Conservation (phyloP, 2,113 vertebrate species). For the Sigmodon hispidus region DNA sequence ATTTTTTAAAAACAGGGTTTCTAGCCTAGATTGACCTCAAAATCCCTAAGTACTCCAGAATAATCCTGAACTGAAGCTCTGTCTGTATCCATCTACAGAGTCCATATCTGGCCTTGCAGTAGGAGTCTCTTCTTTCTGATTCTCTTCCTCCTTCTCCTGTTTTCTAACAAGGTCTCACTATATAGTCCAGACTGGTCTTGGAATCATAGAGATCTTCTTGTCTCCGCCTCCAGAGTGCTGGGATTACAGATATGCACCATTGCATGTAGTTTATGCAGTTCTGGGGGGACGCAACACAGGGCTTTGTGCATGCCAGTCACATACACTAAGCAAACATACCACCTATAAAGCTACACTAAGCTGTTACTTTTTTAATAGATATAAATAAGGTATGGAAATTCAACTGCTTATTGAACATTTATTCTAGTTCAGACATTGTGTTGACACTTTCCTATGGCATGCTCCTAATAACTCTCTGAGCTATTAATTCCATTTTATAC, state of each 20-base stretch:
- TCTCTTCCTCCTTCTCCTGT: background rate
- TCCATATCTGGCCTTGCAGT: background rate
- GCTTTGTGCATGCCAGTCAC: background rate
- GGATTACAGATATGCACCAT: background rate
- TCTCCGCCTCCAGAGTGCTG: background rate
- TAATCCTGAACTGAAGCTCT: background rate
- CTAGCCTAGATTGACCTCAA: background rate
- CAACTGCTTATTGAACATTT: constrained; percentile 28
- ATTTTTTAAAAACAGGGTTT: background rate
- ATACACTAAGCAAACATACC: background rate
- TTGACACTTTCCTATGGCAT: constrained; percentile 15
- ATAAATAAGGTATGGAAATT: constrained; percentile 15
- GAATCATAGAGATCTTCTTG: background rate
- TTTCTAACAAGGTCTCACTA: background rate
- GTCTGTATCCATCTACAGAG: background rate
- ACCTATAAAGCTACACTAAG: background rate
- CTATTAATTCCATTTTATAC: constrained; percentile 51
- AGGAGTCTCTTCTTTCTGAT: background rate
- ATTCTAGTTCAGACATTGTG: background rate
- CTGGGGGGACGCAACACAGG: background rate
- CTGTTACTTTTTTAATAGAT: constrained; percentile 44
- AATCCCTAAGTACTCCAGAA: background rate
- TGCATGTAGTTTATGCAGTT: background rate
- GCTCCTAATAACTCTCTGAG: constrained; percentile 35
- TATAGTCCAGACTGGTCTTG: background rate